These are phyloP conservation scores for Mythimna vitellina DNA, from an alignment of 2,888 invertebrate species.

Conservation along the genomic window DNA sequence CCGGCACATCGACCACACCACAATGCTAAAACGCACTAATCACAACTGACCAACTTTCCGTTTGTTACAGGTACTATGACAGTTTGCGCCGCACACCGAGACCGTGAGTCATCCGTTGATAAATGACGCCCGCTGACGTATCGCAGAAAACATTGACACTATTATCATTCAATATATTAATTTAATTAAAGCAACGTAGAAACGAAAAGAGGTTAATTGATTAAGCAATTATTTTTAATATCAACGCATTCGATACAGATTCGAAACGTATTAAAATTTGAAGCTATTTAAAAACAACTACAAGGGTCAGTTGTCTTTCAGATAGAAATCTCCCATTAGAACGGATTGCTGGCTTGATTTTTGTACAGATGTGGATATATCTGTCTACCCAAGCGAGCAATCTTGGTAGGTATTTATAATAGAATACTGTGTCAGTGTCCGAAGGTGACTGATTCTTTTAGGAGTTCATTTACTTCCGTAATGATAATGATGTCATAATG, in stretches of 20 bases:
- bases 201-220: slow-evolving; percentile 55
- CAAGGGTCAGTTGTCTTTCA: slow-evolving; percentile 43
- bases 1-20: slow-evolving; percentile 52
- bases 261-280: slow-evolving; percentile 18
- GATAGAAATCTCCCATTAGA: slow-evolving; percentile 27
- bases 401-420: slow-evolving; percentile 32
- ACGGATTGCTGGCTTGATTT: slow-evolving; percentile 28
- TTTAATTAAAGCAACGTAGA: slow-evolving; percentile 52
- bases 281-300: slow-evolving; percentile 2
- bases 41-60: slow-evolving; percentile 75
- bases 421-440: slow-evolving; percentile 42
- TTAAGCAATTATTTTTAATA: slow-evolving; percentile 45
- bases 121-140: slow-evolving; percentile 80
- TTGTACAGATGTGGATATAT: slow-evolving; percentile 18
- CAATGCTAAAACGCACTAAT: slow-evolving; percentile 66
- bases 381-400: slow-evolving; percentile 37
- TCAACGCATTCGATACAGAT: slow-evolving; percentile 32
- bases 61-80: slow-evolving; percentile 88
- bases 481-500: slow-evolving; percentile 57
- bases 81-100: slow-evolving; percentile 80
- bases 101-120: slow-evolving; percentile 85
- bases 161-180: slow-evolving; percentile 63
- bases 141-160: slow-evolving; percentile 65
- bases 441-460: slow-evolving; percentile 55
- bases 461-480: slow-evolving; percentile 48